phyloP scores from a whole-genome alignment of 2,888 invertebrate genomes.

The Ormyrus labotus region DNA sequence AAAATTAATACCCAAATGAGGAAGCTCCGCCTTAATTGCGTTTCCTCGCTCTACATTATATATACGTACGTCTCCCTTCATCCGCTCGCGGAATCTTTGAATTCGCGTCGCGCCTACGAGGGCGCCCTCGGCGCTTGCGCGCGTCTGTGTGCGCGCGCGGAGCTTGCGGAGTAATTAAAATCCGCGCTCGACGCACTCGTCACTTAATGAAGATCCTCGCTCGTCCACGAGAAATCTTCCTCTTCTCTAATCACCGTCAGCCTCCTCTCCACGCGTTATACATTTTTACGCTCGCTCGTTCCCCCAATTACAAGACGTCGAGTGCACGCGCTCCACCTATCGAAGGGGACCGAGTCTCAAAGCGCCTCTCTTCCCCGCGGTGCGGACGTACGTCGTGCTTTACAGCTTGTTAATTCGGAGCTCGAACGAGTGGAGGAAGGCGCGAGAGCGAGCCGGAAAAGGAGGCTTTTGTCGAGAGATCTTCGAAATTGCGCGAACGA shows the following conservation, averaged over 20 bases:
- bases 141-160: too few species aligned
- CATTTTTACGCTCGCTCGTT: slow-evolving; percentile 40
- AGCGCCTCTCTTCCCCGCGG: not conserved
- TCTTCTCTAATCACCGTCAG: slow-evolving; percentile 29
- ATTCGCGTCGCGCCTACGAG: slow-evolving; percentile 34
- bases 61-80: not conserved
- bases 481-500: slow-evolving; percentile 28
- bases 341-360: not conserved
- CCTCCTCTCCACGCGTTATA: slow-evolving; percentile 14
- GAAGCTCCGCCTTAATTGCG: slow-evolving; percentile 45
- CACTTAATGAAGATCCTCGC: slow-evolving; percentile 60
- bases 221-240: not conserved
- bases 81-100: slow-evolving; percentile 41
- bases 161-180: slow-evolving; percentile 61
- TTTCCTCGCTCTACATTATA: not conserved
- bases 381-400: not conserved
- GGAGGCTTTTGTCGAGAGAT: slow-evolving; percentile 19
- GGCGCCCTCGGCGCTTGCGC: not conserved
- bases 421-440: slow-evolving; percentile 11
- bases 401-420: slow-evolving; percentile 43
- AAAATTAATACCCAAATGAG: slow-evolving; percentile 52
- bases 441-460: not conserved
- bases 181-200: slow-evolving; percentile 57
- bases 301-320: slow-evolving; percentile 14
- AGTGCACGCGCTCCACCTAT: not conserved